Base-by-base conservation (phyloP, 2,888 invertebrate species). In the Sphecodes monilicornis region DNA sequence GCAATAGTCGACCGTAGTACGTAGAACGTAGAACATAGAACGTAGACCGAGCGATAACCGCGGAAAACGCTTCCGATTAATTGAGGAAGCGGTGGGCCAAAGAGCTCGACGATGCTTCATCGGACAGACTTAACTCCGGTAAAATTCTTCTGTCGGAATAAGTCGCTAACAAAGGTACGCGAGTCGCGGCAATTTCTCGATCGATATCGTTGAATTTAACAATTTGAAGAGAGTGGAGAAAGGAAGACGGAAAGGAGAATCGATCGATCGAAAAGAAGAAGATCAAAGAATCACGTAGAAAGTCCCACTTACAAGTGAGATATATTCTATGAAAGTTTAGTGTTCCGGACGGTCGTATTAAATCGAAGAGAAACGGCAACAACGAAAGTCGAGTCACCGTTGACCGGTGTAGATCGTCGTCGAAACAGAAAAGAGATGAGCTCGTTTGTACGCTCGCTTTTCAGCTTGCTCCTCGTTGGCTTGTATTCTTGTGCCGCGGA, bases 401-500 rank as follows among this genome's bases (percentile, higher is more conserved):
- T 73, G 78, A 75, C 78, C 70, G 75, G 29, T 46, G 71, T 76
- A 50, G 71, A 80, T 68, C 60, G 70, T 60, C 46, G 64, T 66
- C 64, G 46, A 74, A 43, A 36, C 57, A 73, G 43, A 79, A 71
- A 60, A 86, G 86, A 85, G 76, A 90, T 90, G 90, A 57, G 71
- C 81, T 80, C 85, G 81, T 64, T 88, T 54, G 84, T 70, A 68
- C 80, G 77, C 66, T 80, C 76, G 46, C 39, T 85, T 66, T 74
- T 87, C 76, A 41, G 80, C 43, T 54, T 85, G 73, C 64, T 91
- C 16, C 50, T 89, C 41, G 57, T 89, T n/a, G 74, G 69, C 41
- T 46, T 78, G 16, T 72, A 41, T 54, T 81, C 80, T 73, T 64
- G 73, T 18, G 72, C 78, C 69, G 84, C 80, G 46, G 77, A 68